phyloP scores from a whole-genome alignment of 2,888 invertebrate genomes.

The Stenolophus ochropezus region DNA sequence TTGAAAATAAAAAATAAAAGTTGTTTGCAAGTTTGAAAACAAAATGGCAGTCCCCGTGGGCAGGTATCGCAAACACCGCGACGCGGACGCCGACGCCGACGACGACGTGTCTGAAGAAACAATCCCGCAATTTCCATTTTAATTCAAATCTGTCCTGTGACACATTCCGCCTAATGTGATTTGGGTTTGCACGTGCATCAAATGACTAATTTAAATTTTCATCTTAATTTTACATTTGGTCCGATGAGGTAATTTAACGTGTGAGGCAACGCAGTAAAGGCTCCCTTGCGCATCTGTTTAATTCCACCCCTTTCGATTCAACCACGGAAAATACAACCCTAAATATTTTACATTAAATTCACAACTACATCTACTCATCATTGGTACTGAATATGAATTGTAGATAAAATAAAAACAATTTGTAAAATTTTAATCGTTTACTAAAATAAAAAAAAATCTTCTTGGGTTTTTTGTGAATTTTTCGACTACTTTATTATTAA shows the following conservation, averaged over 20 bases:
- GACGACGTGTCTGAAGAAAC: constrained; percentile 19
- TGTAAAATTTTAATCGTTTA: too few species aligned
- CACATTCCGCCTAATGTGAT: constrained; percentile 50
- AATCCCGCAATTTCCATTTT: constrained; percentile 43
- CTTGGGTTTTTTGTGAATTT: too few species aligned
- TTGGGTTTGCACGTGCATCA: constrained; percentile 37
- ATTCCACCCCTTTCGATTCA: neutral
- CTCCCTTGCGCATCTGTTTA: neutral
- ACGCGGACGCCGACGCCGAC: neutral
- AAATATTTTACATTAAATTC: too few species aligned
- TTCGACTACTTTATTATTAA: too few species aligned
- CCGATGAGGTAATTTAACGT: constrained; percentile 41
- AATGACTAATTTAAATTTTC: constrained; percentile 55
- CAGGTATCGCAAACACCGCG: neutral
- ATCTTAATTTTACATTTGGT: constrained; percentile 51
- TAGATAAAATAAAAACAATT: too few species aligned
- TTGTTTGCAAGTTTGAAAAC: constrained; percentile 10
- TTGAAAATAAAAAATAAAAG: constrained; percentile 16
- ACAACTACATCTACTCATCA: too few species aligned
- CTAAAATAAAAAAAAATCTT: too few species aligned
- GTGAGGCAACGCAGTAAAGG: constrained; percentile 25
- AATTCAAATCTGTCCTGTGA: constrained; percentile 37
- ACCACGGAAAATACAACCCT: neutral
- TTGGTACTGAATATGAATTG: too few species aligned
- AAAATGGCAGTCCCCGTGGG: constrained; percentile 14